These are phyloP conservation scores for Stigmatopora nigra DNA, from an alignment of 2,113 vertebrate genomes.

Conservation along the genomic window DNA sequence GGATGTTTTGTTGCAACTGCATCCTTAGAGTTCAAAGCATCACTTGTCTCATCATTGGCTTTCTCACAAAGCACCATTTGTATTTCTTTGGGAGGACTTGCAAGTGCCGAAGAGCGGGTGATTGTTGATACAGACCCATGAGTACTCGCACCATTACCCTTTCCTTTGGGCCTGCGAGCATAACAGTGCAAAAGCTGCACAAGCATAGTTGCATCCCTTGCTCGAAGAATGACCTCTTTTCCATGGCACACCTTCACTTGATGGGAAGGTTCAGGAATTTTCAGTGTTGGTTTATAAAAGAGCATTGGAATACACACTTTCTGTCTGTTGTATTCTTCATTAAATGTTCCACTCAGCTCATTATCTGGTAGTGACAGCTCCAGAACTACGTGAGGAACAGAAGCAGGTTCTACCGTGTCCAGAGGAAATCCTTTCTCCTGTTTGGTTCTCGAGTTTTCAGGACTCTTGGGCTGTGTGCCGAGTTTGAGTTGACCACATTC, in stretches of 20 bases:
- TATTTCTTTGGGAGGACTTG: slow-evolving; percentile 31
- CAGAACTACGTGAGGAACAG: slow-evolving; percentile 52
- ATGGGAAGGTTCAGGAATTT: slow-evolving; percentile 16
- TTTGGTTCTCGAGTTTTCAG: slow-evolving; percentile 15
- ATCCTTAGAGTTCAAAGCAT: slow-evolving; percentile 4
- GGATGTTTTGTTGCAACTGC: slow-evolving; percentile 1
- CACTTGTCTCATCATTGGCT: slow-evolving; percentile 17
- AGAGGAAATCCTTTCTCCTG: slow-evolving; percentile 22
- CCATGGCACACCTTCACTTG: slow-evolving; percentile 22
- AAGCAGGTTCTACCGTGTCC: slow-evolving; percentile 6
- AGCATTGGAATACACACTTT: slow-evolving; percentile 43
- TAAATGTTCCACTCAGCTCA: slow-evolving; percentile 56
- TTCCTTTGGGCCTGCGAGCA: slow-evolving; percentile 45
- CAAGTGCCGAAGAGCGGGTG: slow-evolving; percentile 49
- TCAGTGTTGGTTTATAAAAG: slow-evolving; percentile 49
- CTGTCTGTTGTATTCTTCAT: slow-evolving; percentile 46
- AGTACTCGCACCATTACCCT: slow-evolving; percentile 23
- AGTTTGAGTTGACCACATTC: slow-evolving; percentile 27
- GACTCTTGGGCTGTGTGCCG: slow-evolving; percentile 37
- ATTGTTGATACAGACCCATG: slow-evolving; percentile 45
- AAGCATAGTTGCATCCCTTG: slow-evolving; percentile 39
- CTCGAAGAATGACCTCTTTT: slow-evolving; percentile 55
- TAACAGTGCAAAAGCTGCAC: slow-evolving; percentile 66
- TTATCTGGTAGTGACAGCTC: slow-evolving; percentile 72
- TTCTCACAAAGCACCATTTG: slow-evolving; percentile 14